Percentiles rank a stretch among this genome's conserved stretches.
These are phyloP conservation scores for Tuberolachnus salignus DNA, from an alignment of 2,888 invertebrate species.

Conservation along the genomic window DNA sequence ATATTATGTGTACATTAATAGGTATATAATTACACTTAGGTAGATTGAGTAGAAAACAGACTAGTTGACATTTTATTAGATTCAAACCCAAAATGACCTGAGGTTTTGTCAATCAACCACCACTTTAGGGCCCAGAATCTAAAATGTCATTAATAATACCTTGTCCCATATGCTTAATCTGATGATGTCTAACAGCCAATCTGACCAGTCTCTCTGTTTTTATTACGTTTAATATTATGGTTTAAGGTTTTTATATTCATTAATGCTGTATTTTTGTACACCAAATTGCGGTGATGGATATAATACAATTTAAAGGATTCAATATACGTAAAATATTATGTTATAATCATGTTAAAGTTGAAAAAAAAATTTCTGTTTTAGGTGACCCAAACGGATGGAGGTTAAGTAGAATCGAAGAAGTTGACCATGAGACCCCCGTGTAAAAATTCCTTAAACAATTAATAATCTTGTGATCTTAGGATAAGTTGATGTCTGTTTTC, in stretches of 20 bases:
- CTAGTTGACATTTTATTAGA: neutral
- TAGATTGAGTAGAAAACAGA: neutral
- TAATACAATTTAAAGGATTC: neutral
- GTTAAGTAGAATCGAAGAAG: conserved; percentile 79
- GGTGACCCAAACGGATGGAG: conserved; percentile 79
- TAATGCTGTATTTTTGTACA: neutral
- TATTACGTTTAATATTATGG: neutral
- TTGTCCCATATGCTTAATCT: too few species aligned
- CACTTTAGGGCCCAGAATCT: too few species aligned
- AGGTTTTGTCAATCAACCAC: neutral
- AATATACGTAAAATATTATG: neutral
- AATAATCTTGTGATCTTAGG: conserved; percentile 56
- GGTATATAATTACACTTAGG: neutral
- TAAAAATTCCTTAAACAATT: conserved; percentile 62
- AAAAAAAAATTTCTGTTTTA: conserved; percentile 23
- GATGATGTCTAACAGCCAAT: neutral
- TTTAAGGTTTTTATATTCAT: conserved; percentile 3
- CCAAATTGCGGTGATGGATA: neutral
- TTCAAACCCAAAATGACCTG: neutral
- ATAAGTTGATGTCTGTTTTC: conserved; percentile 49
- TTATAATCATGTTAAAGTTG: too few species aligned
- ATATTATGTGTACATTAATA: neutral
- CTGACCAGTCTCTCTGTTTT: neutral
- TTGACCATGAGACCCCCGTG: conserved; percentile 81
- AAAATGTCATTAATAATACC: too few species aligned